phyloP scores from a whole-genome alignment of 2,888 invertebrate species.

The Panorpa germanica region DNA sequence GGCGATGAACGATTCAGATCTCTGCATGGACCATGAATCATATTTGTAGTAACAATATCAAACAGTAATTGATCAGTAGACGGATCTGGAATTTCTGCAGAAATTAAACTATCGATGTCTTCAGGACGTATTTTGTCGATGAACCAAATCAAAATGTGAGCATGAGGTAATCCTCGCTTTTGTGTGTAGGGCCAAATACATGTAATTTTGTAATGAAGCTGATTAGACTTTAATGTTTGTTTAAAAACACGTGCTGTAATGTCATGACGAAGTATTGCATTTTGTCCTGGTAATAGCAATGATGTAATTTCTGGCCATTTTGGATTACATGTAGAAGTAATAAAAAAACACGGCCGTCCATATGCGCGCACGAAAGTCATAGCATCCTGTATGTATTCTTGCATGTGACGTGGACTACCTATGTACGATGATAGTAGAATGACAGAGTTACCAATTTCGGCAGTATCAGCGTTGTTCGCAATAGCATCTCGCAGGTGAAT shows the following conservation, averaged over 20 bases:
- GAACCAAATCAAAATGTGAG: constrained; percentile 18
- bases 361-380: too few relatives aligned
- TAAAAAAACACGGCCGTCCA: too few relatives aligned
- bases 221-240: constrained; percentile 2
- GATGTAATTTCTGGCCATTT: constrained; percentile 2
- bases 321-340: too few relatives aligned
- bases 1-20: constrained; percentile 14
- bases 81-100: constrained; percentile 14
- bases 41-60: constrained; percentile 16
- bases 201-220: constrained; percentile 1
- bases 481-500: constrained; percentile 19
- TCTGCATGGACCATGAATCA: constrained; percentile 20
- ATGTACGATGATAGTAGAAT: too few relatives aligned
- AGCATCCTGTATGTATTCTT: too few relatives aligned
- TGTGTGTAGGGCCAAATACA: too few relatives aligned
- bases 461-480: constrained; percentile 14
- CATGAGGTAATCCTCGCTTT: constrained; percentile 18
- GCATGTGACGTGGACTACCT: too few relatives aligned
- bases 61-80: constrained; percentile 12
- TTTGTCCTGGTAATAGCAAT: constrained; percentile 6
- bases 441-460: constrained; percentile 10
- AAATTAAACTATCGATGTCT: constrained; percentile 16
- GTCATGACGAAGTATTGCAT: constrained; percentile 3
- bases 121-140: constrained; percentile 15
- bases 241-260: constrained; percentile 9